These are phyloP conservation scores for Sarcoramphus papa DNA, from an alignment of 2,797 vertebrate genomes.

Conservation along the genomic window DNA sequence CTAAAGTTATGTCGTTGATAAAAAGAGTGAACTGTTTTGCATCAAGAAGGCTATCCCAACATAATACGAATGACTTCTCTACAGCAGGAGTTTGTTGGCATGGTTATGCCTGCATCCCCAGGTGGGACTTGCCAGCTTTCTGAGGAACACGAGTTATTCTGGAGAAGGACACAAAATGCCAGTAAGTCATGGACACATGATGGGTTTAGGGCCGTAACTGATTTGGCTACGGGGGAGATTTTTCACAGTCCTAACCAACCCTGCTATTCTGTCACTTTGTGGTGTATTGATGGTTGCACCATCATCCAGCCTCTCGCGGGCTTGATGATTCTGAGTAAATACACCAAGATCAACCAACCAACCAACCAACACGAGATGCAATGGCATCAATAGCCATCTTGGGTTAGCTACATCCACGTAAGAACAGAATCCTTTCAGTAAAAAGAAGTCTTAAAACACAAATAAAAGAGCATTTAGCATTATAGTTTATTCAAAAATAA, in stretches of 20 bases:
- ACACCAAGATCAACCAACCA: neutral
- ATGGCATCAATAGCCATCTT: neutral
- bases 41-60: neutral
- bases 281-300: neutral
- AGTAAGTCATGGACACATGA: neutral
- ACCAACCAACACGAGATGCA: neutral
- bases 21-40: neutral
- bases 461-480: neutral
- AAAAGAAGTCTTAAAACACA: neutral
- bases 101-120: too few relatives aligned
- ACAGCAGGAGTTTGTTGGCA: neutral
- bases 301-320: neutral
- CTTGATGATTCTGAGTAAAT: neutral
- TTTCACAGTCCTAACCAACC: neutral
- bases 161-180: neutral
- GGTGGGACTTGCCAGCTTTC: neutral
- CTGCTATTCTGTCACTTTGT: neutral
- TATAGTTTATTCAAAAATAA: neutral
- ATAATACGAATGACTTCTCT: fast-evolving
- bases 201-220: neutral
- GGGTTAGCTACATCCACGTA: neutral
- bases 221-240: neutral
- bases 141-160: neutral
- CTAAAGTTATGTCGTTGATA: neutral
- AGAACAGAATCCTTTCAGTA: neutral